Evolutionary conservation across 2,888 invertebrate genomes (phyloP), one percentile per base, ranked within the genome.

Genomic region (Leistus spinibarbis): DNA sequence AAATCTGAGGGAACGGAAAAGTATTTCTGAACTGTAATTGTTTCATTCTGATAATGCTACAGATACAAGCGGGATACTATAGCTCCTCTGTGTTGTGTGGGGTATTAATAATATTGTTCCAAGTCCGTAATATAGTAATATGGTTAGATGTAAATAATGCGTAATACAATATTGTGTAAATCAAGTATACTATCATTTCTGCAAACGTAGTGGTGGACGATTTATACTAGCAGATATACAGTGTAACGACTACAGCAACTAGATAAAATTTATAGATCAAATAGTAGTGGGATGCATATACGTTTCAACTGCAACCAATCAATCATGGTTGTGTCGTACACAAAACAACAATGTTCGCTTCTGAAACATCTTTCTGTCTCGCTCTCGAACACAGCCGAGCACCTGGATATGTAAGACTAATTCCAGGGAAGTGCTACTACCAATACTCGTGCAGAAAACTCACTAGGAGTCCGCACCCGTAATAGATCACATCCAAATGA

Each of bases 401-500:
- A 16, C 22, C 19, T 60, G 60, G 1, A 13, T 60, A 20, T 19
- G 13, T 7, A 22, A 19, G 60, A 19, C 60, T 19, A 60, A 60
- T 60, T 60, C 22, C 19, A 19, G 40, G 40, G 60, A 60, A 60
- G 60, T 60, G 60, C 60, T 60, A 5, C 54, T 53, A 19, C 56
- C 19, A 19, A 2, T 56, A 22, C 60, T 16, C 16, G 20, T 16
- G 17, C 40, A 40, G 10, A 4, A 40, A 40, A 40, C 40, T 40
- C 40, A 40, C 40, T 13, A 40, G 40, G 40, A 40, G 57, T 57
- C 17, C 16, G 57, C 57, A 19, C 57, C 57, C 10, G 57, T 23
- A 23, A 64, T 64, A 64, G 64, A 64, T 64, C 64, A 40, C 40
- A 64, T 23, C 64, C 64, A 24, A 64, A 24, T 64, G 64, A 64